Percentiles rank a stretch among this genome's conserved stretches.
phyloP scores from a whole-genome alignment of 2,888 invertebrate species.

The Aphidoletes aphidimyza region DNA sequence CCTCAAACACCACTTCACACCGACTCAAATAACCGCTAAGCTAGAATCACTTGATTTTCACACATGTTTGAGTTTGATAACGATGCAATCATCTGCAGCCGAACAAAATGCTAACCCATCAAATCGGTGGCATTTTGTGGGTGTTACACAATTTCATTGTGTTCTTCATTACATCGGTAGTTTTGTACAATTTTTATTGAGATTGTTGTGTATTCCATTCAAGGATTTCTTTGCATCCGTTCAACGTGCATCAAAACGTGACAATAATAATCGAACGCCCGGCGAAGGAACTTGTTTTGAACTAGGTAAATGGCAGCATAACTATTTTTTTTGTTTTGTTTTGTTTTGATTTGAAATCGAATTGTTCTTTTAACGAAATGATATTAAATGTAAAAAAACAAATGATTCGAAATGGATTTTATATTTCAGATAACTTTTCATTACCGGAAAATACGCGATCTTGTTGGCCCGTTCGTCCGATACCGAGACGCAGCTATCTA shows the following conservation, averaged over 20 bases:
- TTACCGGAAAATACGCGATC: slow-evolving; percentile 64
- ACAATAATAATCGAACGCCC: slow-evolving; percentile 39
- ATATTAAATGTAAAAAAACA: slow-evolving; percentile 17
- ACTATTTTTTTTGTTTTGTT: slow-evolving; percentile 1
- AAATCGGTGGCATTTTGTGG: no score
- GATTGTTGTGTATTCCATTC: slow-evolving; percentile 58
- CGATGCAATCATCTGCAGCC: no score
- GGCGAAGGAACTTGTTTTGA: slow-evolving; percentile 59
- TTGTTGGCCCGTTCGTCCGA: slow-evolving; percentile 65
- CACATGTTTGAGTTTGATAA: no score
- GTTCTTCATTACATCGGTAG: slow-evolving; percentile 57
- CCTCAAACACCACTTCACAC: no score
- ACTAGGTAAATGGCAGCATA: slow-evolving; percentile 58
- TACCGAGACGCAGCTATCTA: slow-evolving; percentile 61
- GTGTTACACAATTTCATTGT: no score
- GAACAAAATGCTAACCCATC: no score
- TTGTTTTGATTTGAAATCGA: not conserved
- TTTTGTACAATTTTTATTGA: slow-evolving; percentile 57
- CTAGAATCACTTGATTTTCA: no score
- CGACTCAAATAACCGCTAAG: no score
- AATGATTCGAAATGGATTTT: no score
- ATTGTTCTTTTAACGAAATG: not conserved
- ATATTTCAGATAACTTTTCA: slow-evolving; percentile 59
- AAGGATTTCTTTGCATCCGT: slow-evolving; percentile 63
- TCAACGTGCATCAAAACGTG: slow-evolving; percentile 55